Conservation (phyloP, 1,140 invertebrate species). For the Microplitis mediator region DNA sequence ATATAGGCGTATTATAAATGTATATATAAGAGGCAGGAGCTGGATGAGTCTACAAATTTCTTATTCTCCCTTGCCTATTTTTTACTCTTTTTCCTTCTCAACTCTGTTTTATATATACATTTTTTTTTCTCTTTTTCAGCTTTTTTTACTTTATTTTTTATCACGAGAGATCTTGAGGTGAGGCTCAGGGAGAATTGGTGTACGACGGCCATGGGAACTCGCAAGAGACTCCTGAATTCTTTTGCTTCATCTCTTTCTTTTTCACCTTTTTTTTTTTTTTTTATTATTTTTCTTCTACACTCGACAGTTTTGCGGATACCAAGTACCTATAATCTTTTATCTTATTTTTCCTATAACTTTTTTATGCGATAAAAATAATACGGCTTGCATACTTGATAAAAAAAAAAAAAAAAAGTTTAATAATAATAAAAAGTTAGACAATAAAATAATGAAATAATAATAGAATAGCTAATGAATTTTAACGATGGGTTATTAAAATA, state of each 20-base stretch:
- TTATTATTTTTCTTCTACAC: not conserved
- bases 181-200: slow-evolving; percentile 9
- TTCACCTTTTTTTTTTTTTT: not conserved
- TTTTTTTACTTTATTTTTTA: slow-evolving; percentile 15
- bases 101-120: too few species aligned
- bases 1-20: slow-evolving; percentile 4
- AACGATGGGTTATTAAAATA: too few species aligned
- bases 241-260: not conserved
- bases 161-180: slow-evolving; percentile 18
- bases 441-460: too few species aligned
- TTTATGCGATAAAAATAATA: too few species aligned
- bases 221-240: slow-evolving; percentile 17
- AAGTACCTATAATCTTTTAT: not conserved
- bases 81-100: too few species aligned
- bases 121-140: not conserved
- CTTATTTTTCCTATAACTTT: not conserved
- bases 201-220: slow-evolving; percentile 10
- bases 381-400: too few species aligned
- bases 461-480: too few species aligned
- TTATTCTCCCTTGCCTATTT: slow-evolving; percentile 4
- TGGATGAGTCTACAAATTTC: slow-evolving; percentile 21
- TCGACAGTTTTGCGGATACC: not conserved
- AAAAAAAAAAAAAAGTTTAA: too few species aligned
- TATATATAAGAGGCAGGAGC: not conserved
- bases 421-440: too few species aligned